Evolutionary conservation across 2,113 vertebrate genomes (phyloP).

Genomic region (Ceyx margarethae): DNA sequence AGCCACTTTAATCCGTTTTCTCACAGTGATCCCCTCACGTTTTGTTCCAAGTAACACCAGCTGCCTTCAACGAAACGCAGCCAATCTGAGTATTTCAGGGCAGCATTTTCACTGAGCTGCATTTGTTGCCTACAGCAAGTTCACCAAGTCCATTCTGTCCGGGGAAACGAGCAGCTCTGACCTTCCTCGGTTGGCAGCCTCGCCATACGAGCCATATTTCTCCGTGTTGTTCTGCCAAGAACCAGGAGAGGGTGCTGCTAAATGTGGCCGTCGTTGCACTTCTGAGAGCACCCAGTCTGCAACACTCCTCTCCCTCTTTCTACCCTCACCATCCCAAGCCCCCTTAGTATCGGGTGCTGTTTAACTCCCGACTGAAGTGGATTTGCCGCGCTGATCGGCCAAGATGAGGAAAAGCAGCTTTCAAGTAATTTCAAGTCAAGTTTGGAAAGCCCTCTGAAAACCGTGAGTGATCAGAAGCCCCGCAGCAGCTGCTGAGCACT

Average conservation of each 20-base stretch:
- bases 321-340: neutral
- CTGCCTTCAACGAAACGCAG: rapidly evolving
- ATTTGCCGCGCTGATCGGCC: neutral
- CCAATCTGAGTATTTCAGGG: rapidly evolving
- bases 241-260: conserved; percentile 44
- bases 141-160: rapidly evolving
- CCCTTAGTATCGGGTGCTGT: rapidly evolving
- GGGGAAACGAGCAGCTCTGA: neutral
- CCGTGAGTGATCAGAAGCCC: rapidly evolving
- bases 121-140: neutral
- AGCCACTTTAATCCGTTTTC: neutral
- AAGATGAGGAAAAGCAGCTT: neutral
- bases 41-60: neutral
- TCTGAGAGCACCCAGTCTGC: rapidly evolving
- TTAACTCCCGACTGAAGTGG: rapidly evolving
- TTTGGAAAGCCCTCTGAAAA: neutral
- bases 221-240: neutral
- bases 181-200: rapidly evolving
- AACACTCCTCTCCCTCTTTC: rapidly evolving
- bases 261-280: neutral
- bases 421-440: neutral
- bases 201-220: rapidly evolving
- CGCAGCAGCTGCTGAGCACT: neutral
- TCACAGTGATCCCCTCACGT: neutral
- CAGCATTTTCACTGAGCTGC: neutral